Base-by-base conservation (phyloP, 2,797 vertebrate species). In the Saxicola maurus region DNA sequence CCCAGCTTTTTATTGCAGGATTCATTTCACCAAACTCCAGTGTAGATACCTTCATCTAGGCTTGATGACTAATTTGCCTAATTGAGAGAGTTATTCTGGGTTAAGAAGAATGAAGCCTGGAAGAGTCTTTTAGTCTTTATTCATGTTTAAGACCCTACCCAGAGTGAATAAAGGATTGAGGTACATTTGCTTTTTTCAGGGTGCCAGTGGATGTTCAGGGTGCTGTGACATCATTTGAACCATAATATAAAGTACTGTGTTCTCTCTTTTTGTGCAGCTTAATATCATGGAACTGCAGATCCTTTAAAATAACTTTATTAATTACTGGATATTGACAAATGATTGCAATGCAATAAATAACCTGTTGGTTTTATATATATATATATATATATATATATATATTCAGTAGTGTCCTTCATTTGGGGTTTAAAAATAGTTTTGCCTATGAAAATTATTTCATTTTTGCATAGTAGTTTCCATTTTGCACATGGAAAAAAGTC, bases 371-470 rank as follows among this genome's bases (percentile, higher is more conserved):
- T n/a, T n/a, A n/a, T n/a, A n/a, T n/a, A n/a, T n/a, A 5, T 14
- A 8, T 8, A 3, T 11, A 51, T 11, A 5, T 14, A 8, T 8
- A 3, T 11, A 51, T 11, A 5, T 14, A 8, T 8, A 3, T 11
- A 51, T 11, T n/a, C 21, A 19, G 2, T 23, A 75, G 6, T 13
- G 11, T 27, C 13, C n/a, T 68, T 73, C 21, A 12, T 60, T 53
- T 82, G 45, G 33, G 14, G 3, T 7, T 53, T 75, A 20, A 18
- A 57, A 72, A 59, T 13, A 37, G 5, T 45, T 86, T 81, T 48
- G 17, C 13, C 33, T 16, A 21, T 46, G 19, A 37, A 82, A 72
- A 45, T 35, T 7, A 48, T 30, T 72, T 77, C 27, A 3, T 57
- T 53, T 19, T 75, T 72, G 14, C 9, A 11, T 21, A 14, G 17